Evolutionary conservation across 2,888 invertebrate genomes (phyloP).

Genomic region (Drosophila silvestris): DNA sequence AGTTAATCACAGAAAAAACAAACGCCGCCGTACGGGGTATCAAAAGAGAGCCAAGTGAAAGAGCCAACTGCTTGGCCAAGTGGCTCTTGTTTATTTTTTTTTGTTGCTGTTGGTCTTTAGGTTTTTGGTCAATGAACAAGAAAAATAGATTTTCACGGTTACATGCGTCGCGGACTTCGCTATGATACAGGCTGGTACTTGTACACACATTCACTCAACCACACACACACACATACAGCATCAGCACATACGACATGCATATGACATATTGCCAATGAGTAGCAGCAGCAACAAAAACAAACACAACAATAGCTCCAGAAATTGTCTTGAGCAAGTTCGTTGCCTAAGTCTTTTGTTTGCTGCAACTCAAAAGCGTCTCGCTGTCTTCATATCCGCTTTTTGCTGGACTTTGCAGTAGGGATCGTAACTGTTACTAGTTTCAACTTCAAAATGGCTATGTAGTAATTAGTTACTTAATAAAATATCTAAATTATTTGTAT

Average conservation of each 20-base stretch:
- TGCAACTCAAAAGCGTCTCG: neutral
- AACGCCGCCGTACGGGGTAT: conserved; percentile 24
- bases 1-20: conserved; percentile 73
- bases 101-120: conserved; percentile 34
- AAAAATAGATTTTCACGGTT: conserved; percentile 80
- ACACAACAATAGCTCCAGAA: conserved; percentile 10
- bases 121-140: conserved; percentile 80
- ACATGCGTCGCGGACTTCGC: conserved; percentile 66
- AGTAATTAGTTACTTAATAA: neutral
- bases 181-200: conserved; percentile 35
- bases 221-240: conserved; percentile 6
- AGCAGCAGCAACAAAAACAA: conserved; percentile 22
- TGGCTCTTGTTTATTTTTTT: conserved; percentile 19
- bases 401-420: neutral
- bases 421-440: neutral
- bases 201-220: conserved; percentile 17
- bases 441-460: neutral
- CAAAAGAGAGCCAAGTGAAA: conserved; percentile 58
- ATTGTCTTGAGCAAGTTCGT: conserved; percentile 52
- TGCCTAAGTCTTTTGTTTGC: conserved; percentile 59
- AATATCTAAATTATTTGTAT: neutral
- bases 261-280: conserved; percentile 54
- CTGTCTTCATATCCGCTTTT: conserved; percentile 1
- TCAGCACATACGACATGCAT: conserved; percentile 43
- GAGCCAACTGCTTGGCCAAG: conserved; percentile 54